Base-by-base conservation (phyloP, 2,888 invertebrate species). In the Lysandra bellargus region DNA sequence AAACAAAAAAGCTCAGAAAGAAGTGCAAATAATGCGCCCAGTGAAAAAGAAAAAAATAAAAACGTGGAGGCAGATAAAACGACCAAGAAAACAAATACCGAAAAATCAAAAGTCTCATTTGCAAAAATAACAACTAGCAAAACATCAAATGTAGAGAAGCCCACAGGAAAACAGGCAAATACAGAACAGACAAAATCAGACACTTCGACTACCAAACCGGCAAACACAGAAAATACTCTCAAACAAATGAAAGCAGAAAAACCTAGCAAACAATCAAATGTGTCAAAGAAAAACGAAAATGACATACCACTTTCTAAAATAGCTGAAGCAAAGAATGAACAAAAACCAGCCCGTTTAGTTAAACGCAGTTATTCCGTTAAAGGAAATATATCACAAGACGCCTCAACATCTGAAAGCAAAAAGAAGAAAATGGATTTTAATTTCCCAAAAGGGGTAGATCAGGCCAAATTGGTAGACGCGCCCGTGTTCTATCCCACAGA, bases 401-500 rank as follows among this genome's bases (percentile, higher is more conserved):
- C 12, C n/a, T 5, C 44, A 73, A 76, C 60, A 12, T 12, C 12
- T 30, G n/a, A 73, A 57, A 40, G 12, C 17, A 40, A 57, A 44
- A 72, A 72, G 61, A 53, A 61, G 30, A 73, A 78, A 12, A 79
- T 73, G 30, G 44, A 72, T 4, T 23, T 17, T 33, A 78, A 60
- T 49, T 76, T 40, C 57, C 78, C n/a, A 33, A 75, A 44, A 17
- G 76, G 23, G 30, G 12, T 75, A 5, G 23, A 72, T 17, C 53
- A 37, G 23, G 95, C 96, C 0, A 95, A 95, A 83, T 90, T 97
- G 82, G 95, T 96, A 0, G 97, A 97, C 82, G 98, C 98, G 0
- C 98, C 97, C 0, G 96, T 96, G 0, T 98, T 97, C 88, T 95
- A 96, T 86, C 98, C 98, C 0, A 96, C 96, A 0, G 97, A 97